phyloP scores from a whole-genome alignment of 2,888 invertebrate genomes.

The Drosophila longiperda region DNA sequence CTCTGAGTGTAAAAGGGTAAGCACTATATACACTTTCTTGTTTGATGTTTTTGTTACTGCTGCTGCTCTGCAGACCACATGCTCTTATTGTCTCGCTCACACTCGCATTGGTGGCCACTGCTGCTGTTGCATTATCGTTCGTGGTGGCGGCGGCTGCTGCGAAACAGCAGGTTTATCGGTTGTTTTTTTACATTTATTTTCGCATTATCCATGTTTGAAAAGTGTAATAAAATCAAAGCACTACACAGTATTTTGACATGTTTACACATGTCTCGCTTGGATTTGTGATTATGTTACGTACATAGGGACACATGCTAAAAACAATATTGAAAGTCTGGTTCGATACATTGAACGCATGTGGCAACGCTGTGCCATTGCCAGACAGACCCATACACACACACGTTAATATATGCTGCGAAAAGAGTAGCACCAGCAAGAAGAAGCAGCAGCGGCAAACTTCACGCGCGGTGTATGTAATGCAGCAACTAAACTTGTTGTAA shows the following conservation, averaged over 20 bases:
- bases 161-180: slow-evolving; percentile 52
- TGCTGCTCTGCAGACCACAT: slow-evolving; percentile 32
- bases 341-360: slow-evolving; percentile 51
- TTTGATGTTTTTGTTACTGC: slow-evolving; percentile 59
- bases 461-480: slow-evolving; percentile 60
- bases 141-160: slow-evolving; percentile 9
- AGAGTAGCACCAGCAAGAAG: slow-evolving; percentile 58
- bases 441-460: slow-evolving; percentile 74
- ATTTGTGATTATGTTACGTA: slow-evolving; percentile 20
- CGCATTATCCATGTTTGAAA: slow-evolving; percentile 21
- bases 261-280: not conserved
- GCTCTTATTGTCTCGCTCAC: slow-evolving; percentile 55
- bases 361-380: slow-evolving; percentile 57
- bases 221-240: slow-evolving; percentile 18
- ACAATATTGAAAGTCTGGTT: slow-evolving; percentile 42
- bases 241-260: not conserved
- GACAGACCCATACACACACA: slow-evolving; percentile 38
- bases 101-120: slow-evolving; percentile 29
- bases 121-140: slow-evolving; percentile 53
- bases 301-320: slow-evolving; percentile 19
- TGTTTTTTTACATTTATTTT: slow-evolving; percentile 33
- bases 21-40: slow-evolving; percentile 64
- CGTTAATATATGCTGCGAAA: slow-evolving; percentile 58
- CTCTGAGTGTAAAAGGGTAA: slow-evolving; percentile 76
- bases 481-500: slow-evolving; percentile 45